phyloP scores from a whole-genome alignment of 2,888 invertebrate genomes.

The Drosophila mimetica region DNA sequence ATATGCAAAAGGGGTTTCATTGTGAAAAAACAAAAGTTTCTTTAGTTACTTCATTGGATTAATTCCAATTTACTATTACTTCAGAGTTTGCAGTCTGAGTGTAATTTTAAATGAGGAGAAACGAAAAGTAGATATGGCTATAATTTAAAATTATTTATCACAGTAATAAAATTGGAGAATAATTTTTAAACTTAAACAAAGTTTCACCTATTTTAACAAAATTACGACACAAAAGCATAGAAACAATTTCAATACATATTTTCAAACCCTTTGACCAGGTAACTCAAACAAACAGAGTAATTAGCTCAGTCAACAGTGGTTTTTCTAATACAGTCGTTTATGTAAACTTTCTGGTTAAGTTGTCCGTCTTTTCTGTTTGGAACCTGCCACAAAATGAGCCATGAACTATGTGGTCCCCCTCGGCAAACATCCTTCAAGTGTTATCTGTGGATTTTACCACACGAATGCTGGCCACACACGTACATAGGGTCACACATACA shows the following conservation, averaged over 20 bases:
- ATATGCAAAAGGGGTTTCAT: not conserved
- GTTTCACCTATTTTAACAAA: no score
- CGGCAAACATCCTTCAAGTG: conserved; percentile 20
- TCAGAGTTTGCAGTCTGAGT: not conserved
- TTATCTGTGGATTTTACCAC: conserved; percentile 28
- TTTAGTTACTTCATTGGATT: not conserved
- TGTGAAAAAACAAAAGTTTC: not conserved
- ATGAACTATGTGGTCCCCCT: conserved; percentile 23
- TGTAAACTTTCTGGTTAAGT: conserved; percentile 6
- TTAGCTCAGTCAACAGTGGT: no score
- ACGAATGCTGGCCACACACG: conserved; percentile 8
- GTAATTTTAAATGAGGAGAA: not conserved
- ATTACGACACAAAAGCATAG: no score
- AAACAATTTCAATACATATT: no score
- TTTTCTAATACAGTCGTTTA: not conserved
- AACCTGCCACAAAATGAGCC: conserved; percentile 9
- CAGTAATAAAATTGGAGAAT: no score
- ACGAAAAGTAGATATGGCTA: not conserved
- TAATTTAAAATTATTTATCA: not conserved
- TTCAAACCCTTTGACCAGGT: not conserved
- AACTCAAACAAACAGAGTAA: not conserved
- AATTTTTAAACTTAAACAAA: no score
- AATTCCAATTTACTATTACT: not conserved
- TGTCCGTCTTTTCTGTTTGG: conserved; percentile 17
- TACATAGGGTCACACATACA: conserved; percentile 13